These are phyloP conservation scores for Enteromius anoplus DNA, from an alignment of 2,797 vertebrate genomes.

Conservation along the genomic window DNA sequence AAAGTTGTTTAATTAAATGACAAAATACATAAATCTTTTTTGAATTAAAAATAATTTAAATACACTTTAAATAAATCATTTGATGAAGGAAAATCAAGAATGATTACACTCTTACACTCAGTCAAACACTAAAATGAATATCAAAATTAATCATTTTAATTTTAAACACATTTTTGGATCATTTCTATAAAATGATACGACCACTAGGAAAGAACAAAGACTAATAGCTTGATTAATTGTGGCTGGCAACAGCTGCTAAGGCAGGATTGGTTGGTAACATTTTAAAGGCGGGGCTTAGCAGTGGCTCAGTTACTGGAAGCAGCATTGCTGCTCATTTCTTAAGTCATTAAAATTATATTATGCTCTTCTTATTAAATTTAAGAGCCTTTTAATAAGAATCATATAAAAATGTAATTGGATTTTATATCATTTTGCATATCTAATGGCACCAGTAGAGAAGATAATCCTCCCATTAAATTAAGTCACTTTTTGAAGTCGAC, in stretches of 20 bases:
- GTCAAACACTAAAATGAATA: background rate
- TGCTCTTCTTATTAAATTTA: slow-evolving; percentile 13
- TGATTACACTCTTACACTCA: background rate
- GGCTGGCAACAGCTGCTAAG: slow-evolving; percentile 2
- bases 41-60: background rate
- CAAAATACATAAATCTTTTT: background rate
- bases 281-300: slow-evolving; percentile 7
- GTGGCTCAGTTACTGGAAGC: background rate
- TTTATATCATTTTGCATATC: slow-evolving; percentile 41
- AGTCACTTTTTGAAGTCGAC: slow-evolving; percentile 9
- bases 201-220: background rate
- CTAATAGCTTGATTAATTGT: background rate
- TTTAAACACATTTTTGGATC: background rate
- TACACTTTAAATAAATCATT: background rate
- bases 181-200: background rate
- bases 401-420: slow-evolving; percentile 31
- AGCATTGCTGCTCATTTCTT: slow-evolving; percentile 12
- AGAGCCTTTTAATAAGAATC: slow-evolving; percentile 28
- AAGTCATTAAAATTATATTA: slow-evolving; percentile 16
- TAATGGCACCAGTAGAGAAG: background rate
- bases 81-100: background rate
- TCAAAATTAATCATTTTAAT: background rate
- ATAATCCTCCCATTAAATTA: slow-evolving; percentile 1
- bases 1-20: background rate
- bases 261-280: background rate